Base-by-base conservation (phyloP, 1,140 invertebrate species). In the Nasonia giraulti region DNA sequence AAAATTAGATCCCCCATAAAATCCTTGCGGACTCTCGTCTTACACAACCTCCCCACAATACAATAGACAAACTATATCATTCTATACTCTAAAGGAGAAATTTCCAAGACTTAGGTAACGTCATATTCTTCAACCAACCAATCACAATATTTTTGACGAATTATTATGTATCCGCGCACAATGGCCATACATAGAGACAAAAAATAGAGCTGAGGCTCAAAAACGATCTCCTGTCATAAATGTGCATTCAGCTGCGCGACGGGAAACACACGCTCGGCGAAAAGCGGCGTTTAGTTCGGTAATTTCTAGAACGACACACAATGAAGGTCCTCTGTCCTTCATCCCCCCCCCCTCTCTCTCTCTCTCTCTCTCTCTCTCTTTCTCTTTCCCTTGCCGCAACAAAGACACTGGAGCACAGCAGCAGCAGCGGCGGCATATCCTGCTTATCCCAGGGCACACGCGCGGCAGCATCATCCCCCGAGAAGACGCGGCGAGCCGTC, bases 111-210 rank as follows among this genome's bases (percentile, higher is more conserved):
- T 81, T 89, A 90, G 90, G 90, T 92, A 92, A 91, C 89, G 91
- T 92, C 91, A 91, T 90, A 90, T 90, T 89, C 87, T 89, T 87
- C 44, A 40, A 80, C 85, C 87, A 83, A 86, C 92, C 91, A 93
- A 93, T 93, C 92, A 92, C 92, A 93, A 93, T 92, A 93, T 93
- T 93, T 93, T 92, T 92, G 91, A 93, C 91, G 90, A 92, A 91
- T 93, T 93, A 92, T 90, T 86, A 81, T 88, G 88, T 87, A 27
- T 10, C 11, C 40, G 86, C 86, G 87, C 44, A 92, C 92, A 92
- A 93, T 92, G 88, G 55, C 6, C 20, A 44, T 44, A 44, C 40
- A 90, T 47, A 84, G 83, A 80, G 83, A 86, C 85, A 83, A 83
- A 82, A 82, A 31, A 62, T 44, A 8, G 33, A 55, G 47, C 37